Percentiles rank a stretch among this genome's conserved stretches.
phyloP scores from a whole-genome alignment of 2,113 vertebrate genomes.

The Muntiacus muntjak region DNA sequence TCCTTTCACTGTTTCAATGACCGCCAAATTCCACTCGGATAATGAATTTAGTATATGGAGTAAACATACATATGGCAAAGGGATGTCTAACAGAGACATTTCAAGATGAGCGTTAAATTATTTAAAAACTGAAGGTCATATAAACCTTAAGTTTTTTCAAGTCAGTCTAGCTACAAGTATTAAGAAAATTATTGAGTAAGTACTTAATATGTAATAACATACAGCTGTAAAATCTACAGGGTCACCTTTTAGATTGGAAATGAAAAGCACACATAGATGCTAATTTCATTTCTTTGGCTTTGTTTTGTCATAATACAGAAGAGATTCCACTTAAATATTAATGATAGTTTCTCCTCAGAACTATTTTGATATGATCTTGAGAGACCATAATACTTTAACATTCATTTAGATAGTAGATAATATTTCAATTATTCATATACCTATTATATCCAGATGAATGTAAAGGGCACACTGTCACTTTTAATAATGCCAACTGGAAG shows the following conservation, averaged over 20 bases:
- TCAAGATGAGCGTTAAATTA: neutral
- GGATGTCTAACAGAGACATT: neutral
- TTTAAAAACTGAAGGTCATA: neutral
- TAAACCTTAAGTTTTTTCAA: neutral
- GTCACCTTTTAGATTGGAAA: neutral
- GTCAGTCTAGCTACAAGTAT: neutral
- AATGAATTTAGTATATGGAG: neutral
- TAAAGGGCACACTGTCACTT: slow-evolving; percentile 9
- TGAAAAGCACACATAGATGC: neutral
- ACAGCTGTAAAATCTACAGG: neutral
- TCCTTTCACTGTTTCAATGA: neutral
- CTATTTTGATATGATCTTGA: slow-evolving; percentile 18
- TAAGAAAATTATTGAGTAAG: neutral
- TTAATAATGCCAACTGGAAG: slow-evolving; percentile 14
- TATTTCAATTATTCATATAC: slow-evolving; percentile 40
- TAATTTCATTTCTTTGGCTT: neutral
- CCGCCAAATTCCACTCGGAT: neutral
- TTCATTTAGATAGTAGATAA: neutral
- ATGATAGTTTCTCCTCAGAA: neutral
- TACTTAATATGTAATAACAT: neutral
- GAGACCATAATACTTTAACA: neutral
- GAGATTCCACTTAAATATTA: slow-evolving; percentile 29
- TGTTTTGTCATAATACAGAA: neutral
- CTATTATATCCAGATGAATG: neutral
- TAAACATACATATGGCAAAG: neutral